Conservation (phyloP, 2,113 vertebrate genomes). For the Cryptotis parvus region DNA sequence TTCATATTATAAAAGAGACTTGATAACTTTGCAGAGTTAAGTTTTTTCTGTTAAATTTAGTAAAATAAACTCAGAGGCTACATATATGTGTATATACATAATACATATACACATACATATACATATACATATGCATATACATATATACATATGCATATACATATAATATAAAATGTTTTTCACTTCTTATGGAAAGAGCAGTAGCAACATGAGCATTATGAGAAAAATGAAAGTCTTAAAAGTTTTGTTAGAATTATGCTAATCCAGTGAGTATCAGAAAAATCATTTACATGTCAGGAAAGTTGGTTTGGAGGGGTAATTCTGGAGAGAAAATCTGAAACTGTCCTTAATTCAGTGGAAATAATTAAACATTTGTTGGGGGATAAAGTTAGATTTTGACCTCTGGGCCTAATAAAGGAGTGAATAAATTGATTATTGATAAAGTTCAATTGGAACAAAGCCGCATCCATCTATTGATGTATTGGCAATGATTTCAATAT, state of each 20-base stretch:
- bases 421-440: conserved; percentile 14
- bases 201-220: background rate
- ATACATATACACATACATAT: no score
- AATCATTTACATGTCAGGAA: background rate
- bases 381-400: background rate
- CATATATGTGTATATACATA: no score
- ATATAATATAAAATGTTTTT: background rate
- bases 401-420: background rate
- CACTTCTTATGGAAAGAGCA: background rate
- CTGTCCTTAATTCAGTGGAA: conserved; percentile 13
- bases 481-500: background rate
- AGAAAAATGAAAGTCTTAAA: background rate
- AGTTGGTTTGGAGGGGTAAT: background rate
- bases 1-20: background rate
- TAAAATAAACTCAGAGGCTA: background rate
- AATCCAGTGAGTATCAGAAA: background rate
- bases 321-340: background rate
- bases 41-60: background rate
- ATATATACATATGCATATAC: no score
- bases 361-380: background rate
- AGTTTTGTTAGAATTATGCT: background rate
- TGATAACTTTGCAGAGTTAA: background rate
- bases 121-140: no score
- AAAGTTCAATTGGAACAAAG: background rate
- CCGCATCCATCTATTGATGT: background rate